A percentile compares a stretch with the other conserved stretches of the same genome.
phyloP scores from a whole-genome alignment of 2,888 invertebrate species.

The Unio pictorum region DNA sequence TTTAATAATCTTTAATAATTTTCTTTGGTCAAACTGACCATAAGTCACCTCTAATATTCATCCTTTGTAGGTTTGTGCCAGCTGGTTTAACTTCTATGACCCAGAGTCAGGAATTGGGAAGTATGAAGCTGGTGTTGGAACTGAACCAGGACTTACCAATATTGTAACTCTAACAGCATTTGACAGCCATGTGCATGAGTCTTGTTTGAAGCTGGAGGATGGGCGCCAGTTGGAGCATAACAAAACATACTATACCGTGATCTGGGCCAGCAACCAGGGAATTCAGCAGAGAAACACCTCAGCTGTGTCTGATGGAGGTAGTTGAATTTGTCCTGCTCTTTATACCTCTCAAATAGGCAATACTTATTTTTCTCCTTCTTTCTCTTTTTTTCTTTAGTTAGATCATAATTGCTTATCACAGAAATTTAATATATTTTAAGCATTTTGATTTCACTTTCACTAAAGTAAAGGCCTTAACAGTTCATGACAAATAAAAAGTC shows the following conservation, averaged over 20 bases:
- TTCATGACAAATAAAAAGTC: too few relatives aligned
- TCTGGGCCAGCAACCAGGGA: slow-evolving; percentile 49
- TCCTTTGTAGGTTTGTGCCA: slow-evolving; percentile 46
- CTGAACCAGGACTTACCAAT: slow-evolving; percentile 17
- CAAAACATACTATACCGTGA: slow-evolving; percentile 31
- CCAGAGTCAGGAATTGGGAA: slow-evolving; percentile 48
- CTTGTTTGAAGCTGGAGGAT: slow-evolving; percentile 30
- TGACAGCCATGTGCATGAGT: slow-evolving; percentile 13
- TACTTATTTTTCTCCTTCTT: too few relatives aligned
- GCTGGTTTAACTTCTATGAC: slow-evolving; percentile 52
- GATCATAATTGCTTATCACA: too few relatives aligned
- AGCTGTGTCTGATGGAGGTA: slow-evolving; percentile 43
- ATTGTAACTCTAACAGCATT: slow-evolving; percentile 23
- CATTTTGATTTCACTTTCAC: too few relatives aligned
- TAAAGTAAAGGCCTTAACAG: too few relatives aligned
- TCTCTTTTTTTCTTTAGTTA: too few relatives aligned
- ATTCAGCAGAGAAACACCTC: slow-evolving; percentile 44
- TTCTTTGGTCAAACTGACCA: too few relatives aligned
- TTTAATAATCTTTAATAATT: too few relatives aligned
- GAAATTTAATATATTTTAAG: too few relatives aligned
- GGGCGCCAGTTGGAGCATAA: slow-evolving; percentile 32
- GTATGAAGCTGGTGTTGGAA: slow-evolving; percentile 37
- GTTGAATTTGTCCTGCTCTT: not conserved
- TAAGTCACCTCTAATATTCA: not conserved
- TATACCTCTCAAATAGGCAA: too few relatives aligned